Base-by-base conservation (phyloP, 2,888 invertebrate species). In the Pyralis farinalis region DNA sequence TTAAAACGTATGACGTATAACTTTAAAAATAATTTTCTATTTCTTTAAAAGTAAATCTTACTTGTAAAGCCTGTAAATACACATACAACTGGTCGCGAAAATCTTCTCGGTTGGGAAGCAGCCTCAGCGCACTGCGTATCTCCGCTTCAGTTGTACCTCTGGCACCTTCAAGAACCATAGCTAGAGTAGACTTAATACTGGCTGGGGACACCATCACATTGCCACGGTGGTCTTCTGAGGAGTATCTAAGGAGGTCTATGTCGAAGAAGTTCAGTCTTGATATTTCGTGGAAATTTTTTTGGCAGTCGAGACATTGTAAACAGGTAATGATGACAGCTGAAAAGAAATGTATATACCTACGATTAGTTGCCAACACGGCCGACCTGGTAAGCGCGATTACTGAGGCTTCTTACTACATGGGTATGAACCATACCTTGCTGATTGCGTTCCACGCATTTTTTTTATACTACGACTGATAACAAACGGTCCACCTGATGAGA, bases 191-290 rank as follows among this genome's bases (percentile, higher is more conserved):
- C 67, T 93, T 94, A 16, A 93, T 82, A 61, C 93, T 93, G 42
- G 91, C 90, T 9, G 94, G 93, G n/a, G 94, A 93, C 1, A 93
- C 67, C 61, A 94, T 82, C 22, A 93, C 82, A 62, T 94, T 94
- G 12, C 90, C 91, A 6, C 28, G 46, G 30, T 60, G 71, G 7
- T 71, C 71, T 43, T 80, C 83, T 1, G 78, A 69, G 0, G 74
- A 56, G 58, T 88, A 87, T 46, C 83, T 78, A 0, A 91, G 71
- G 8, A 92, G 79, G 48, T 91, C 91, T 11, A 86, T 79, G 51
- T 91, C 91, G 61, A 92, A 92, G 58, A 81, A 91, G 65, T 90
- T 90, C 21, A 90, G 68, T 1, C 91, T 75, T 4, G 74, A 56
- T 32, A 63, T 63, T 9, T 37, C 37, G 4, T 37, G 12, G 22